Evolutionary conservation across 2,113 vertebrate genomes (phyloP).

Genomic region (Condylura cristata): DNA sequence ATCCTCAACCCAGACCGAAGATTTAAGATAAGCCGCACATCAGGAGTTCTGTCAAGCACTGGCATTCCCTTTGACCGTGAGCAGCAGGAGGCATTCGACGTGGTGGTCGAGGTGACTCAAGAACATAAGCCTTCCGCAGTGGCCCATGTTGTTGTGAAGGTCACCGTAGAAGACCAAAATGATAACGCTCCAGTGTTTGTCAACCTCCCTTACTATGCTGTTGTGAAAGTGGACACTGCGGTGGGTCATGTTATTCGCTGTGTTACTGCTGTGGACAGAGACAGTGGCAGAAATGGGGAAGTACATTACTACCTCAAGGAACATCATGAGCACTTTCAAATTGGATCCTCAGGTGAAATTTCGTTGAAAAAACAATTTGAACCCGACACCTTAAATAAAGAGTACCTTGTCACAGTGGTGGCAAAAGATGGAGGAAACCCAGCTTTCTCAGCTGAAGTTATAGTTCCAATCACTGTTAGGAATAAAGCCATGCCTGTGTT

Average conservation of each 20-base stretch:
- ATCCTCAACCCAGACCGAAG: conserved; percentile 96
- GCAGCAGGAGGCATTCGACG: conserved; percentile 90
- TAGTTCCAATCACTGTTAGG: conserved; percentile 93
- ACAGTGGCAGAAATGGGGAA: conserved; percentile 90
- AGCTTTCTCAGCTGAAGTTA: conserved; percentile 90
- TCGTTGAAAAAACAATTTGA: conserved; percentile 92
- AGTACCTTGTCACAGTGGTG: conserved; percentile 91
- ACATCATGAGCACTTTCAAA: conserved; percentile 92
- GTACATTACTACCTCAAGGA: conserved; percentile 93
- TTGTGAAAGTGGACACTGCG: conserved; percentile 92
- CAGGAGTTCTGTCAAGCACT: conserved; percentile 94
- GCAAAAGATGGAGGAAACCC: conserved; percentile 93
- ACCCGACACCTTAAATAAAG: conserved; percentile 90
- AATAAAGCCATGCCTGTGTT: conserved; percentile 97
- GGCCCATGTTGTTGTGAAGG: conserved; percentile 92
- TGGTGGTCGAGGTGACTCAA: conserved; percentile 94
- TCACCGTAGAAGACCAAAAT: conserved; percentile 93
- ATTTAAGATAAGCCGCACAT: conserved; percentile 95
- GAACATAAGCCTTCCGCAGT: conserved; percentile 88
- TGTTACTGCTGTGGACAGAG: conserved; percentile 94
- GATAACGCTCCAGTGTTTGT: conserved; percentile 95
- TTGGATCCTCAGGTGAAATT: conserved; percentile 91
- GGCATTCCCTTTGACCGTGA: conserved; percentile 96
- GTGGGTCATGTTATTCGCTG: conserved; percentile 90
- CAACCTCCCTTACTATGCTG: conserved; percentile 95